Evolutionary conservation across 2,888 invertebrate species (phyloP), one percentile per base, ranked within the genome.

Genomic region (Folsomia candida): DNA sequence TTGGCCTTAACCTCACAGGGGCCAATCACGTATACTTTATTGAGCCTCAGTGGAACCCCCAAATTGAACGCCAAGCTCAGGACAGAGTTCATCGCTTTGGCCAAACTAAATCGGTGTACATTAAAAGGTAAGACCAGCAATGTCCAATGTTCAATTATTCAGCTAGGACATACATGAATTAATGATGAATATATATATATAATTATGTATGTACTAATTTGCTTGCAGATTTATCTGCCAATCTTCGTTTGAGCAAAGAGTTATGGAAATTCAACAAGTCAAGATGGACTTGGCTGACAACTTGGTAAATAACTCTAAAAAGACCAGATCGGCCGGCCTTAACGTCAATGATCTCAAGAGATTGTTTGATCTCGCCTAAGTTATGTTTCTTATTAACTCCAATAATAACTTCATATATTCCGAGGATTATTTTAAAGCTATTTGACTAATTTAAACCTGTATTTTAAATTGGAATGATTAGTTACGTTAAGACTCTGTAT

Each of bases 41-140:
- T 25, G 97, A 98, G 84, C 87, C 94, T 67, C 97, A 97, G 84
- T 98, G 97, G 95, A 98, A 97, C 87, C 97, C 97, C 0, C 96
- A 97, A 81, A 84, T 97, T 60, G 97, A 98, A 84, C 87, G 90
- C 58, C 97, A 97, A 83, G 97, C 97, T 0, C 93, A 93, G 84
- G 97, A 97, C 85, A 87, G 97, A 73, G 90, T 97, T 74, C 95
- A 96, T 84, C 86, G 97, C 72, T 89, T 97, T 75, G 97, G 97
- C 0, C 97, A 97, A 83, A 87, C 83, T 62, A 92, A 90, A 81
- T 83, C 88, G 79, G 95, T 96, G 0, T 86, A 87, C 79, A 88
- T 97, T 64, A 92, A 94, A 83, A 92, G 92, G 91, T 92, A n/a
- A n/a, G n/a, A n/a, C n/a, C n/a, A n/a, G n/a, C n/a, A n/a, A n/a